Evolutionary conservation across 2,888 invertebrate genomes (phyloP).

Genomic region (Neuroscelio doddi): DNA sequence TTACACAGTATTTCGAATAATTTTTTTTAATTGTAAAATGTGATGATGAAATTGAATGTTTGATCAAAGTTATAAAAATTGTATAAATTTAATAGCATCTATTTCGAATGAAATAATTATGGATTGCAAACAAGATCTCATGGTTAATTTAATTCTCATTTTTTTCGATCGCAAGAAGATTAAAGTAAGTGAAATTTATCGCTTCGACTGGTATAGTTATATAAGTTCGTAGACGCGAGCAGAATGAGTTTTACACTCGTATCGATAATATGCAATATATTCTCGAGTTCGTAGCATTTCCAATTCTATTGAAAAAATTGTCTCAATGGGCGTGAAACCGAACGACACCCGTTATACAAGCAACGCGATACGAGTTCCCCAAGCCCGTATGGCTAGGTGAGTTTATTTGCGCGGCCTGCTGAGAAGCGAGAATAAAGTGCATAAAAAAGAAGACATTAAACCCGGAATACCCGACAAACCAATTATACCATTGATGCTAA

Average conservation of each 20-base stretch:
- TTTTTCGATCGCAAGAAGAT: slow-evolving; percentile 3
- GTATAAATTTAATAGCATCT: no score
- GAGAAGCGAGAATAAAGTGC: no score
- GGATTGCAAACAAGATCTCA: slow-evolving; percentile 5
- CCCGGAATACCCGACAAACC: no score
- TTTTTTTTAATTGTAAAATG: no score
- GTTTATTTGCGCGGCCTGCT: background rate
- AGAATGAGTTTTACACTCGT: background rate
- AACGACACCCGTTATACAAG: slow-evolving; percentile 4
- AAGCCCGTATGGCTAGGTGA: background rate
- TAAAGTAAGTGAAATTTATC: slow-evolving; percentile 7
- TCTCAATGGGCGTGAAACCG: slow-evolving; percentile 6
- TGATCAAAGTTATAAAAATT: no score
- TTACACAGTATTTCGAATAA: no score
- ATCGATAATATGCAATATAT: slow-evolving; percentile 1
- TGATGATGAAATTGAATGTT: no score
- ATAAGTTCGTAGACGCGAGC: background rate
- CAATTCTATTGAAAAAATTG: slow-evolving; percentile 1
- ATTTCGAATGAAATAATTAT: slow-evolving; percentile 8
- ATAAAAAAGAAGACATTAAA: no score
- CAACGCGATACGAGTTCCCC: background rate
- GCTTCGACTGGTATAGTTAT: background rate
- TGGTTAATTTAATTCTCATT: slow-evolving; percentile 15
- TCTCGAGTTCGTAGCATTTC: slow-evolving; percentile 3
- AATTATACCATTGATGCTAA: no score